Percentiles rank a stretch among this genome's conserved stretches.
Evolutionary conservation across 1,140 invertebrate genomes (phyloP).

Genomic region (Drosophila repletoides): DNA sequence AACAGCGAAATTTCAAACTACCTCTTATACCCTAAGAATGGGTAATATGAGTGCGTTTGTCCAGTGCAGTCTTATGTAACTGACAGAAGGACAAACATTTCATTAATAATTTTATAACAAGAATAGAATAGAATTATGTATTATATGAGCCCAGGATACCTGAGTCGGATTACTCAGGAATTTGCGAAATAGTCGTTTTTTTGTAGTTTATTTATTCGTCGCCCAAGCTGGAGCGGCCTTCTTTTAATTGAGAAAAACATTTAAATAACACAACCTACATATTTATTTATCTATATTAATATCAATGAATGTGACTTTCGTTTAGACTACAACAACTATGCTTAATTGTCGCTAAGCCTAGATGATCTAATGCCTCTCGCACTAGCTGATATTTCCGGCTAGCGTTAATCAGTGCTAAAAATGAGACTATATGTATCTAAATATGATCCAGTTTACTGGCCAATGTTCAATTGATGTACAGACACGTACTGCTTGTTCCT

Average conservation of each 20-base stretch:
- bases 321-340: conserved; percentile 11
- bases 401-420: conserved; percentile 45
- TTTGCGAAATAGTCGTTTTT: too few species aligned
- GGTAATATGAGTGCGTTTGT: too few species aligned
- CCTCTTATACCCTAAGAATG: too few species aligned
- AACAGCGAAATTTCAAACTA: too few species aligned
- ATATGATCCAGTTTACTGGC: not conserved
- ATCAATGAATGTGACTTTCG: conserved; percentile 17
- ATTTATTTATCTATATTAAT: conserved; percentile 4
- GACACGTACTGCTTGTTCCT: not conserved
- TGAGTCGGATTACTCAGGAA: too few species aligned
- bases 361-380: conserved; percentile 48
- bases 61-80: too few species aligned
- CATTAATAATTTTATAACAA: too few species aligned
- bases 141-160: too few species aligned
- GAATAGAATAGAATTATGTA: too few species aligned
- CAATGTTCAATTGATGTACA: conserved; percentile 26
- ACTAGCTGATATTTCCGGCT: conserved; percentile 62
- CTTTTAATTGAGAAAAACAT: conserved; percentile 10
- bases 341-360: conserved; percentile 57
- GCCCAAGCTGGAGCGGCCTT: not conserved
- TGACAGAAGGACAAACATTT: too few species aligned
- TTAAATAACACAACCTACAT: conserved; percentile 2
- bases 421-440: conserved; percentile 45
- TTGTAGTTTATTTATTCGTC: not conserved